Base-by-base conservation (phyloP, 2,888 invertebrate species). In the Empis stercorea region DNA sequence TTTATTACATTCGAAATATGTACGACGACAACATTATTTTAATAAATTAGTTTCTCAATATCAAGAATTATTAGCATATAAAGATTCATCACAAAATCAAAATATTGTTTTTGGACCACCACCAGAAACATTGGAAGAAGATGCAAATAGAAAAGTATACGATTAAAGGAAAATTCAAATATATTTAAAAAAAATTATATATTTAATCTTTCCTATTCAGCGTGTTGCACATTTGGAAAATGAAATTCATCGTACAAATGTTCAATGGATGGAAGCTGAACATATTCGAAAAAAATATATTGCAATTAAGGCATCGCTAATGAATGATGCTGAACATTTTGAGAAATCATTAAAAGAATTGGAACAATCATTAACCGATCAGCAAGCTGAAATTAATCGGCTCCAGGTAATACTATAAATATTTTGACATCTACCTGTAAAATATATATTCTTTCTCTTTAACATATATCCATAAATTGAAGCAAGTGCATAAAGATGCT, bases 231-330 rank as follows among this genome's bases (percentile, higher is more conserved):
- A 80, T 55, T 65, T 88, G 54, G 87, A 87, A 65, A 88, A 88
- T 61, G 82, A 83, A 62, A 81, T 88, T 49, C 86, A 88, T 60
- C 80, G 83, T 50, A 79, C 86, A 1, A 76, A 84, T 46, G 81
- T 88, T 30, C 86, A 87, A 70, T 81, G 84, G 74, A 80, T 84
- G 60, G 87, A 88, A 65, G 86, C 87, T 0, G 80, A 83, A 56
- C 78, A 87, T 53, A 79, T 87, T 9, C 79, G 80, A 54, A 83
- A 81, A 61, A 86, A 86, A 62, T 88, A 87, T 60, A 70, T 75
- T 34, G 78, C 79, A 2, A 86, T 87, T 47, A 76, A 79, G 70
- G 78, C 75, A 55, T 78, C 81, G 0, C 66, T 86, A 1, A 71
- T 79, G 61, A 77, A 79, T 13, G 86, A 86, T 59, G 76, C 83